A percentile compares a stretch with the other conserved stretches of the same genome.
These are phyloP conservation scores for Varanus komodoensis DNA, from an alignment of 2,113 vertebrate genomes.

Conservation along the genomic window DNA sequence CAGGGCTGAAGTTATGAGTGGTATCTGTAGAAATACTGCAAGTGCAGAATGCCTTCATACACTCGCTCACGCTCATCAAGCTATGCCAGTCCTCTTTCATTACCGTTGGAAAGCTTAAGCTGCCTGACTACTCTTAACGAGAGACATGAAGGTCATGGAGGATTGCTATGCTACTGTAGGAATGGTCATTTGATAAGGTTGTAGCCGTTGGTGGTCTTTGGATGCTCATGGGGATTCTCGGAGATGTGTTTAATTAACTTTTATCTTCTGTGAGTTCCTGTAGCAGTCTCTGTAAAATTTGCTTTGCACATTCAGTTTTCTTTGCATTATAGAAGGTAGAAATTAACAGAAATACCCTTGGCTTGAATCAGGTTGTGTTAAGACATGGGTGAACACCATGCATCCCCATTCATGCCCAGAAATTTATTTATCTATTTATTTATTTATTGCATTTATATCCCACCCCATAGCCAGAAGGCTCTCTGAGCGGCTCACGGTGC, in stretches of 20 bases:
- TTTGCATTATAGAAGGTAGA: neutral
- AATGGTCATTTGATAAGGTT: neutral
- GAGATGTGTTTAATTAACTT: neutral
- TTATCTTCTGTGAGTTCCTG: neutral
- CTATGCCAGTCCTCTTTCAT: neutral
- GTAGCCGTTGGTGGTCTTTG: neutral
- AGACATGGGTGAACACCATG: no score
- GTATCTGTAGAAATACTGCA: neutral
- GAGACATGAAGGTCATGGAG: neutral
- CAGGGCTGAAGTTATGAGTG: neutral
- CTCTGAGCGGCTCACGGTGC: no score
- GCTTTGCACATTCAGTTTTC: neutral
- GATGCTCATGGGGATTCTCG: neutral
- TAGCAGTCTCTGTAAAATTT: neutral
- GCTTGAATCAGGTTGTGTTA: no score
- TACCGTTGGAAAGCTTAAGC: conserved; percentile 13
- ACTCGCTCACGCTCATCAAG: conserved; percentile 10
- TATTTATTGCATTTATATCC: no score
- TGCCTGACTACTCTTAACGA: neutral
- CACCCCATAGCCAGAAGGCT: no score
- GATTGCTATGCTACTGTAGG: neutral
- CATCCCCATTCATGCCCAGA: no score
- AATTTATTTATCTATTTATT: no score
- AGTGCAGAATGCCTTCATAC: neutral
- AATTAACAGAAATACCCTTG: no score